phyloP scores from a whole-genome alignment of 2,113 vertebrate species.

The Bombycilla garrulus region DNA sequence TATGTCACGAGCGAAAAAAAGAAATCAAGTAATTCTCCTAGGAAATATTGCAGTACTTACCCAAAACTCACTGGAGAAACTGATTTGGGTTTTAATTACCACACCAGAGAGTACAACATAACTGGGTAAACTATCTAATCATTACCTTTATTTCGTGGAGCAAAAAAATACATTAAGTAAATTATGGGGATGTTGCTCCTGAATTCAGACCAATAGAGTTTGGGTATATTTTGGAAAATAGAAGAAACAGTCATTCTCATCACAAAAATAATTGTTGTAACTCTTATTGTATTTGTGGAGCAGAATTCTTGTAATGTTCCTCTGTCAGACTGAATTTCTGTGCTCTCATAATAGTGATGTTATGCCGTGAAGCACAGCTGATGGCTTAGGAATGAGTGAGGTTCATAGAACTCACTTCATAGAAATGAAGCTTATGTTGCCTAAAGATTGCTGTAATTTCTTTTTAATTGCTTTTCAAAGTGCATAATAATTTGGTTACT shows the following conservation, averaged over 20 bases:
- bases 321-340: neutral
- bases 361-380: neutral
- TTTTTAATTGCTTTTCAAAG: constrained; percentile 20
- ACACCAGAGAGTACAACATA: neutral
- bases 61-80: neutral
- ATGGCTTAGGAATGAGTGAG: neutral
- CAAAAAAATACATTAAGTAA: neutral
- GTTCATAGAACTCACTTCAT: neutral
- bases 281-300: neutral
- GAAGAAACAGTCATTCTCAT: neutral
- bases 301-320: neutral
- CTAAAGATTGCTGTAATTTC: neutral
- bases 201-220: neutral
- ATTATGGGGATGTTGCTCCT: neutral
- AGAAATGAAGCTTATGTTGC: neutral
- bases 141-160: neutral
- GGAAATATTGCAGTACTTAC: neutral
- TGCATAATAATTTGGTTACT: neutral
- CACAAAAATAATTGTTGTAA: neutral
- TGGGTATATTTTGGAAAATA: neutral
- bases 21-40: neutral
- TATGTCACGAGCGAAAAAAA: neutral
- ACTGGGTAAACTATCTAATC: neutral
- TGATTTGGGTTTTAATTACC: neutral
- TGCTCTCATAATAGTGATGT: rapidly evolving